Conservation (phyloP, 2,797 vertebrate genomes). For the Pteronotus mesoamericanus region DNA sequence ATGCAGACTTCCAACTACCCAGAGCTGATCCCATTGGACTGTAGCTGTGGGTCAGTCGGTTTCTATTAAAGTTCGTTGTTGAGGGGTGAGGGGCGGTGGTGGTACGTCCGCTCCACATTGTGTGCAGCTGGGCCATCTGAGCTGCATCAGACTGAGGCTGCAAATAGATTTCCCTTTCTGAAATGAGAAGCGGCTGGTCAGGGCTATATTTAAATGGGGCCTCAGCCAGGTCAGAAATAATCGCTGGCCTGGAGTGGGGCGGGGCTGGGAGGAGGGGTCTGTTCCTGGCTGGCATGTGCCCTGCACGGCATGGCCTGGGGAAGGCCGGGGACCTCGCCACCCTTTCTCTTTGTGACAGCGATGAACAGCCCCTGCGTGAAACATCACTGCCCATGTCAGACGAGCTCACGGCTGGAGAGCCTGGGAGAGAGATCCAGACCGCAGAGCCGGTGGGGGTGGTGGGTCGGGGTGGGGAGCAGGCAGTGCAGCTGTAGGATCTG, state of each 20-base stretch:
- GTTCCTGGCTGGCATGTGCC: background rate
- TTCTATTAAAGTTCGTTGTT: constrained; percentile 19
- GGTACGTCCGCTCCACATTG: background rate
- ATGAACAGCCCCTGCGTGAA: background rate
- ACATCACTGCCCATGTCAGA: background rate
- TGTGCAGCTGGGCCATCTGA: background rate
- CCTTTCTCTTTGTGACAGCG: background rate
- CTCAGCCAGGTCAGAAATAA: background rate
- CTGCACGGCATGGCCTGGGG: no score
- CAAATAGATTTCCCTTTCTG: background rate
- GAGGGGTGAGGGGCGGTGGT: background rate
- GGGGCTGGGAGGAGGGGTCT: background rate
- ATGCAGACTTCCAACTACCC: no score
- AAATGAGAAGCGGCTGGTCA: background rate
- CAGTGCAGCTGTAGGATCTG: background rate
- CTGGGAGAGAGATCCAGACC: background rate
- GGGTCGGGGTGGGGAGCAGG: background rate
- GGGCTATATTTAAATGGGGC: background rate
- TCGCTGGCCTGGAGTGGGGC: rapidly evolving
- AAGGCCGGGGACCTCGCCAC: background rate
- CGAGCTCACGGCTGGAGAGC: background rate
- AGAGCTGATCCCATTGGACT: background rate
- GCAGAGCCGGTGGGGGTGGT: rapidly evolving
- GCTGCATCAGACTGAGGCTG: background rate
- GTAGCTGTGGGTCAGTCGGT: background rate